phyloP scores from a whole-genome alignment of 2,797 vertebrate species.

The Gymnopithys bicolor region DNA sequence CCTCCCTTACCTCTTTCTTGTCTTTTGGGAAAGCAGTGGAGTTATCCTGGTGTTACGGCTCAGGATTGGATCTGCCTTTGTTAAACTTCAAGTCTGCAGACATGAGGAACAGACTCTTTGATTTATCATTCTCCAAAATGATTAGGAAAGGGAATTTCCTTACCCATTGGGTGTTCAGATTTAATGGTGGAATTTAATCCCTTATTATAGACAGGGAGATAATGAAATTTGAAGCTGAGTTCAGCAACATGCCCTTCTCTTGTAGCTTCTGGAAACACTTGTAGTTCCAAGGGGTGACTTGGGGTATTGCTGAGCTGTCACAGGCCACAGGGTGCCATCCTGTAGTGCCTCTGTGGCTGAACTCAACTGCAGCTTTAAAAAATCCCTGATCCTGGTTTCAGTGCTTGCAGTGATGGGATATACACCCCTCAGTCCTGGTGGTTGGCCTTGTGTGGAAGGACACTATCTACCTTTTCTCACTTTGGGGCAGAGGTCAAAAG shows the following conservation, averaged over 20 bases:
- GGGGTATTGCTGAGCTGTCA: not conserved
- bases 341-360: not conserved
- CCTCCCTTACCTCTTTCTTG: not conserved
- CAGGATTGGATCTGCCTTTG: not conserved
- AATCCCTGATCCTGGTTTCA: not conserved
- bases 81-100: not conserved
- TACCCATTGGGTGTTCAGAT: not conserved
- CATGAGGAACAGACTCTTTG: not conserved
- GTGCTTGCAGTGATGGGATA: not conserved
- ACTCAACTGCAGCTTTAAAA: not conserved
- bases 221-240: not conserved
- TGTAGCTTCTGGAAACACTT: not conserved
- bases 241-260: not conserved
- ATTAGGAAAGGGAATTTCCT: not conserved
- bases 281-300: not conserved
- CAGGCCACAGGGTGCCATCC: not conserved
- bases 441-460: not conserved
- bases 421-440: not conserved
- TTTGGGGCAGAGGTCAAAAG: not conserved
- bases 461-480: not conserved
- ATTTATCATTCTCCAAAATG: not conserved
- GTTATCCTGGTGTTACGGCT: not conserved
- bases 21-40: not conserved
- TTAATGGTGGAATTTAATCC: not conserved
- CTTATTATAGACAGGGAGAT: not conserved